Conservation (phyloP, 2,888 invertebrate genomes). For the Drosophila atripex region DNA sequence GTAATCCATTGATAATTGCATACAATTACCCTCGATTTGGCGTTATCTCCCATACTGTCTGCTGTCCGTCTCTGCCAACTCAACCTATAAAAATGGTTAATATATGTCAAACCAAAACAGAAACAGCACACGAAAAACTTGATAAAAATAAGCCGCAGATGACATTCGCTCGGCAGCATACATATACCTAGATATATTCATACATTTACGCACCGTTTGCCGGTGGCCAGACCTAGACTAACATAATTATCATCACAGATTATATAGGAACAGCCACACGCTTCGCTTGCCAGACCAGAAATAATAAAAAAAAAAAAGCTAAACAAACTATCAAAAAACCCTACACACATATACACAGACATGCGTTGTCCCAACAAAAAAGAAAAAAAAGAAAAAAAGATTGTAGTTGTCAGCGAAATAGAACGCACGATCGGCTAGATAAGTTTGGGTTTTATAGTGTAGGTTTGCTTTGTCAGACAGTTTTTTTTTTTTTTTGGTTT, state of each 20-base stretch:
- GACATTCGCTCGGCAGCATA: constrained; percentile 42
- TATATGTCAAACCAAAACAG: constrained; percentile 56
- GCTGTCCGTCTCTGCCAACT: constrained; percentile 34
- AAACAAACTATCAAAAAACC: constrained; percentile 40
- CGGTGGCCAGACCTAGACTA: constrained; percentile 43
- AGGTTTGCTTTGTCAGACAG: constrained; percentile 44
- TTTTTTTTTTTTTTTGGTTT: neutral
- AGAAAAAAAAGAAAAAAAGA: constrained; percentile 10
- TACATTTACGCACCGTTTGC: constrained; percentile 37
- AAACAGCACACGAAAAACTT: constrained; percentile 20
- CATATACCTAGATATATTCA: neutral
- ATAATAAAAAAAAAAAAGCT: constrained; percentile 22
- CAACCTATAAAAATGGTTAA: constrained; percentile 54
- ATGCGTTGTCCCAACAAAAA: constrained; percentile 50
- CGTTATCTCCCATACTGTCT: constrained; percentile 40
- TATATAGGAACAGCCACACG: constrained; percentile 35
- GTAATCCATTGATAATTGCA: constrained; percentile 38
- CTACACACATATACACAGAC: constrained; percentile 32
- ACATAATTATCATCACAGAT: constrained; percentile 52
- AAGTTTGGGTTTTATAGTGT: constrained; percentile 53
- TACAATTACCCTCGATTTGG: constrained; percentile 54
- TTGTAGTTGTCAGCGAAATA: constrained; percentile 50
- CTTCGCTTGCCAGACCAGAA: constrained; percentile 52
- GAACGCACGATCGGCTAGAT: constrained; percentile 71
- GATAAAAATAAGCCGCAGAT: constrained; percentile 67